These are phyloP conservation scores for Alauda arvensis DNA, from an alignment of 2,797 vertebrate species.

Conservation along the genomic window DNA sequence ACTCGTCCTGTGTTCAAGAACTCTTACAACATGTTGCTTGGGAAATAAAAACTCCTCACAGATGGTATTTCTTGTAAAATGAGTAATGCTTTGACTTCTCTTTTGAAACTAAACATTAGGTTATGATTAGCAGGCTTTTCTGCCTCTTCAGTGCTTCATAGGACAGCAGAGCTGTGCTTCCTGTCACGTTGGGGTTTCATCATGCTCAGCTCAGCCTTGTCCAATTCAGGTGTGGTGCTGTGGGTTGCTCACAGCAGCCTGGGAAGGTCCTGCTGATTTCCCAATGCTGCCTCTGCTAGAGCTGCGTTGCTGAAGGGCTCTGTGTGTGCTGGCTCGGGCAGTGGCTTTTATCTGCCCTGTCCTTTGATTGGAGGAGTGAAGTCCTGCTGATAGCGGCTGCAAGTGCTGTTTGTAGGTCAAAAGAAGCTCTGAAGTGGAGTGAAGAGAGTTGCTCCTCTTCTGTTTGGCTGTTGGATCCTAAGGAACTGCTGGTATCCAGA, in stretches of 20 bases:
- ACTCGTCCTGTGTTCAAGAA: background rate
- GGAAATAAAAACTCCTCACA: background rate
- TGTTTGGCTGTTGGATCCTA: background rate
- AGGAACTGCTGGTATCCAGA: background rate
- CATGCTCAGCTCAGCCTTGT: background rate
- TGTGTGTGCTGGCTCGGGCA: background rate
- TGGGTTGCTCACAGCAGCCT: background rate
- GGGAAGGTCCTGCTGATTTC: background rate
- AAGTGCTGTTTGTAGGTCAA: background rate
- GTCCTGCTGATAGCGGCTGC: rapidly evolving
- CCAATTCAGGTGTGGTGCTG: background rate
- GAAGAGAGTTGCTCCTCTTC: background rate
- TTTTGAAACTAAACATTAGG: background rate
- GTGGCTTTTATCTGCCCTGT: background rate
- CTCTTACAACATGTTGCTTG: background rate
- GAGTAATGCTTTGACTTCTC: background rate
- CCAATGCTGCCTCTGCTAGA: rapidly evolving
- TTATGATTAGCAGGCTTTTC: background rate
- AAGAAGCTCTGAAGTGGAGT: background rate
- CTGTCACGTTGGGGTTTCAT: rapidly evolving
- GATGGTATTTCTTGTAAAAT: background rate
- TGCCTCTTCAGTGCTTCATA: background rate
- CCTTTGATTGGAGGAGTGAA: background rate
- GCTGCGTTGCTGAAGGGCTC: background rate
- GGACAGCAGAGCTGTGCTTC: background rate